phyloP scores from a whole-genome alignment of 2,888 invertebrate genomes.

The Cloeon dipterum region DNA sequence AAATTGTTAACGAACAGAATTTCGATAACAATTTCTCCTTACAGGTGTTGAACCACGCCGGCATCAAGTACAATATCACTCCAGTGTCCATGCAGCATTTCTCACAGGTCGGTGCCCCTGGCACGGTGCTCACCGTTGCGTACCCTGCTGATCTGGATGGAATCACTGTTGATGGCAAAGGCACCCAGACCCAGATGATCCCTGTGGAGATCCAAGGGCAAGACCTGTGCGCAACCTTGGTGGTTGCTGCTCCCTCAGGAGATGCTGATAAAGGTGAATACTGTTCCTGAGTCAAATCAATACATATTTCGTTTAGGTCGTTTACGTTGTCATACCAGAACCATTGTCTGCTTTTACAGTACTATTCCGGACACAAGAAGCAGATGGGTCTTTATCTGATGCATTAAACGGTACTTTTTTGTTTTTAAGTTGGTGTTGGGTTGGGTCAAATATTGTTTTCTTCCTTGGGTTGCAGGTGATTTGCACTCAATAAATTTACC shows the following conservation, averaged over 20 bases:
- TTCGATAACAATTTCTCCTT: background rate
- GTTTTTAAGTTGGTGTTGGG: too few species aligned
- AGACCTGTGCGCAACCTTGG: conserved; percentile 5
- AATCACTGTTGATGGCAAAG: conserved; percentile 17
- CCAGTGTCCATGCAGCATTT: conserved; percentile 51
- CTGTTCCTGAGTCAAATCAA: too few species aligned
- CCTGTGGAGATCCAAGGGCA: conserved; percentile 6
- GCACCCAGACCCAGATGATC: conserved; percentile 13
- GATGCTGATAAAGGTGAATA: conserved; percentile 5
- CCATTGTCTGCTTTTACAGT: too few species aligned
- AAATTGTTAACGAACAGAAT: background rate
- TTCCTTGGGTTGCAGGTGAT: too few species aligned
- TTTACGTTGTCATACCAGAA: too few species aligned
- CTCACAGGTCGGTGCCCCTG: conserved; percentile 25
- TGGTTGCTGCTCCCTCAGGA: conserved; percentile 2
- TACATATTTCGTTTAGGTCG: too few species aligned
- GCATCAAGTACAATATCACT: conserved; percentile 42
- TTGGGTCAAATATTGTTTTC: too few species aligned
- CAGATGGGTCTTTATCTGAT: too few species aligned
- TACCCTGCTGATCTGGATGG: conserved; percentile 20
- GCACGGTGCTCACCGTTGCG: conserved; percentile 50
- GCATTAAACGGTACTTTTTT: too few species aligned
- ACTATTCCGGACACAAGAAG: too few species aligned
- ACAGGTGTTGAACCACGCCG: conserved; percentile 4
- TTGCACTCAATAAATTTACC: too few species aligned